A percentile compares a stretch with the other conserved stretches of the same genome.
Evolutionary conservation across 2,113 vertebrate species (phyloP).

Genomic region (Siniperca knerii): DNA sequence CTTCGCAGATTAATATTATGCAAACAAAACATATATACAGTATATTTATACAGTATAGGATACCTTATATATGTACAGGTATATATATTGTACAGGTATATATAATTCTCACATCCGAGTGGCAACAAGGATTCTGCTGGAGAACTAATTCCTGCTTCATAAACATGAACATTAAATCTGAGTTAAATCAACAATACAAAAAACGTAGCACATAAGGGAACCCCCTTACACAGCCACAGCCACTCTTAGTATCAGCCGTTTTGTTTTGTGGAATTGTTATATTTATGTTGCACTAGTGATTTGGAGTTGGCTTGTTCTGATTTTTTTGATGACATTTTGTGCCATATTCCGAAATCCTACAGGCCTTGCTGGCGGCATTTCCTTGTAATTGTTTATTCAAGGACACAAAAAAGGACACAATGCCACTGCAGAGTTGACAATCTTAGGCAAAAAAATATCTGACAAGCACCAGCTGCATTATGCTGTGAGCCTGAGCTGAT

Average conservation of each 20-base stretch:
- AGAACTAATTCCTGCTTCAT: background rate
- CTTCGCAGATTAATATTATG: too few relatives aligned
- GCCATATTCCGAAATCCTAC: background rate
- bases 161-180: background rate
- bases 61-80: too few relatives aligned
- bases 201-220: background rate
- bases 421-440: background rate
- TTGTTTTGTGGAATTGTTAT: conserved; percentile 2
- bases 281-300: background rate
- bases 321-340: background rate
- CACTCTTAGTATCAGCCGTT: background rate
- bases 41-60: too few relatives aligned
- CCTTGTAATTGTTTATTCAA: background rate
- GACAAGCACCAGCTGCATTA: background rate
- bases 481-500: conserved; percentile 4
- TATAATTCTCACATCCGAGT: background rate
- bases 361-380: background rate
- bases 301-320: background rate
- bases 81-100: too few relatives aligned
- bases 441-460: background rate
- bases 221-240: background rate
- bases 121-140: background rate
- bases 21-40: too few relatives aligned
- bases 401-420: background rate
- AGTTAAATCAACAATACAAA: background rate